Conservation (phyloP, 2,797 vertebrate species). For the Onychomys arenicola region DNA sequence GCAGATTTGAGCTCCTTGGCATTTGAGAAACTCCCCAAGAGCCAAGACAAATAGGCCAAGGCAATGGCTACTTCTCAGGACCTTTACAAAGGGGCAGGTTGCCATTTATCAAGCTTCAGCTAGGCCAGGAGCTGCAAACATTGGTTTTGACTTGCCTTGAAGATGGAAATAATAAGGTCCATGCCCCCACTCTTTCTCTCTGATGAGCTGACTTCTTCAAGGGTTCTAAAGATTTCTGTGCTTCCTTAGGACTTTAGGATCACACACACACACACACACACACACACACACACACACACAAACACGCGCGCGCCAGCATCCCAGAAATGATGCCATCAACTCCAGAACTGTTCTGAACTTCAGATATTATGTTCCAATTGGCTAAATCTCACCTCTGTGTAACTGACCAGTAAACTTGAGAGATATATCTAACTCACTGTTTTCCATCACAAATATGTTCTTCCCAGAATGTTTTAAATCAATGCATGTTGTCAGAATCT, state of each 20-base stretch:
- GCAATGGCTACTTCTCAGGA: not conserved
- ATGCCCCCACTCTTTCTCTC: not conserved
- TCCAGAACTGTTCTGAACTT: not conserved
- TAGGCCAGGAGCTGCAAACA: not conserved
- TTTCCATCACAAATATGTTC: not conserved
- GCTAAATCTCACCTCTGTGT: not conserved
- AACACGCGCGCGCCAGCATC: too few species aligned
- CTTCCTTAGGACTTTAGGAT: not conserved
- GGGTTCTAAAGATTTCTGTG: not conserved
- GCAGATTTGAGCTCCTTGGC: constrained; percentile 2
- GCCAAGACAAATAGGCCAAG: constrained; percentile 21
- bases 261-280: not conserved
- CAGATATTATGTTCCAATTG: not conserved
- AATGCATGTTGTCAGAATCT: not conserved
- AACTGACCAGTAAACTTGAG: not conserved
- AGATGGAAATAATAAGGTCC: not conserved
- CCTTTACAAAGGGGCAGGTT: not conserved
- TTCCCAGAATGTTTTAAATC: constrained; percentile 2
- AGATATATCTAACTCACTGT: not conserved
- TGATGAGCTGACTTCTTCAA: not conserved
- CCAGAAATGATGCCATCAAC: not conserved
- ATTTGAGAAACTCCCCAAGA: constrained; percentile 52
- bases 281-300: not conserved
- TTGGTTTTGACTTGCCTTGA: not conserved
- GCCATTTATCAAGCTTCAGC: constrained; percentile 31